Evolutionary conservation across 2,113 vertebrate genomes (phyloP).

Genomic region (Spilogale gracilis): DNA sequence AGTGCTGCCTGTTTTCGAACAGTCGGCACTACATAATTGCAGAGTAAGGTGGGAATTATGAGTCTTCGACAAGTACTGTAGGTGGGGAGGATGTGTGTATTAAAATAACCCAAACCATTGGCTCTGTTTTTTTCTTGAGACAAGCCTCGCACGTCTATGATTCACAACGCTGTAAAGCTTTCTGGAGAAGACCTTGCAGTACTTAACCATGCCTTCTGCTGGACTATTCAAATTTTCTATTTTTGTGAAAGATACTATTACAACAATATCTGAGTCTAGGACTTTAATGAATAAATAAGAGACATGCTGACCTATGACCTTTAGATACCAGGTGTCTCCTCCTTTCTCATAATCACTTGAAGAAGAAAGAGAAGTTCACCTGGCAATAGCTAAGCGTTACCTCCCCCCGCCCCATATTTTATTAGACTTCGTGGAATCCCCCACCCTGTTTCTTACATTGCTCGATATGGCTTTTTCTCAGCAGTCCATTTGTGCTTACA

Average conservation of each 20-base stretch:
- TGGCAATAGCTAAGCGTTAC: not conserved
- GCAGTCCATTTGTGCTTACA: not conserved
- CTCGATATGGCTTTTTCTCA: not conserved
- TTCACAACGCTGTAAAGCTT: fast-evolving
- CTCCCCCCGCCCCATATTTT: not conserved
- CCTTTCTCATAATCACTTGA: not conserved
- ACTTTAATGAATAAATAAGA: not conserved
- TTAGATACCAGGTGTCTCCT: not conserved
- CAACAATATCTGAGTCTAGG: not conserved
- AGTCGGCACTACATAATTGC: conserved; percentile 63
- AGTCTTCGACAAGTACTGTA: conserved; percentile 68
- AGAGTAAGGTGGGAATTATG: conserved; percentile 72
- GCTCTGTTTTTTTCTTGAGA: conserved; percentile 29
- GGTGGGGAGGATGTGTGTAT: conserved; percentile 64
- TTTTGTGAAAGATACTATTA: not conserved
- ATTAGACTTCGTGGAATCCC: not conserved
- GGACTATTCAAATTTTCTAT: not conserved
- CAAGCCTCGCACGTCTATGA: not conserved
- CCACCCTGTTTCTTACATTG: not conserved
- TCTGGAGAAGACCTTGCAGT: not conserved
- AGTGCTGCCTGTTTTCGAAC: conserved; percentile 46
- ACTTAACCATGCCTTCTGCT: not conserved
- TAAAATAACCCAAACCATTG: conserved; percentile 61
- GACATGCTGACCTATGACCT: not conserved
- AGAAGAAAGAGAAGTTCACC: not conserved